phyloP scores from a whole-genome alignment of 2,888 invertebrate genomes.

The Troglohyphantes excavatus region DNA sequence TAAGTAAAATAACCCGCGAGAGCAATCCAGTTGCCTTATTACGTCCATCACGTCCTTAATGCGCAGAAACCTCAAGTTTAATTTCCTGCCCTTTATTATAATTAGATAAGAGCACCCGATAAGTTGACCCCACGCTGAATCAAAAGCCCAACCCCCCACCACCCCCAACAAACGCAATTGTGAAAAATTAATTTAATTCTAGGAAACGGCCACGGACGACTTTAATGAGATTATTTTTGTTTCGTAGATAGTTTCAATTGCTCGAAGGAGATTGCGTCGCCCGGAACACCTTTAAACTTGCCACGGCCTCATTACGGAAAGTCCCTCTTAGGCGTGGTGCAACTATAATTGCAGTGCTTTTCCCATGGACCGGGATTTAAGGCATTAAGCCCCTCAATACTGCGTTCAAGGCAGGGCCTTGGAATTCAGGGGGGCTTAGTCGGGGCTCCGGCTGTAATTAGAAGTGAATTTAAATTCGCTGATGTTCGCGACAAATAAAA shows the following conservation, averaged over 20 bases:
- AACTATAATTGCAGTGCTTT: constrained; percentile 62
- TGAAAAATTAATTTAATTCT: constrained; percentile 70
- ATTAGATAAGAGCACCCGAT: constrained; percentile 61
- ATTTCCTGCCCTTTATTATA: constrained; percentile 69
- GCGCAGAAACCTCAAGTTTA: constrained; percentile 45
- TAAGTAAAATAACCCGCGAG: constrained; percentile 27
- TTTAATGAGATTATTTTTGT: constrained; percentile 72
- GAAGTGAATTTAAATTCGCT: constrained; percentile 37
- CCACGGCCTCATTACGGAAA: constrained; percentile 63
- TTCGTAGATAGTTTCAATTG: constrained; percentile 61
- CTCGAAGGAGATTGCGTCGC: constrained; percentile 45
- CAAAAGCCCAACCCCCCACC: neutral
- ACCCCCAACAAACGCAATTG: constrained; percentile 46
- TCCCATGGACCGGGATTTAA: constrained; percentile 21
- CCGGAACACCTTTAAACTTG: constrained; percentile 51
- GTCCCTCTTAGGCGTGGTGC: constrained; percentile 29
- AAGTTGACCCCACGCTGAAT: constrained; percentile 50
- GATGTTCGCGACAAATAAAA: neutral
- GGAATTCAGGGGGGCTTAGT: constrained; percentile 40
- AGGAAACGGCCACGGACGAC: constrained; percentile 63
- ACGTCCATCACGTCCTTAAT: constrained; percentile 8
- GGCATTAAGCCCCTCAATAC: constrained; percentile 30
- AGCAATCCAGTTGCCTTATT: constrained; percentile 18
- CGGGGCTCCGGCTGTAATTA: constrained; percentile 38
- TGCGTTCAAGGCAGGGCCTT: neutral